Conservation (phyloP, 1,140 invertebrate species). For the Drosophila suzukii region DNA sequence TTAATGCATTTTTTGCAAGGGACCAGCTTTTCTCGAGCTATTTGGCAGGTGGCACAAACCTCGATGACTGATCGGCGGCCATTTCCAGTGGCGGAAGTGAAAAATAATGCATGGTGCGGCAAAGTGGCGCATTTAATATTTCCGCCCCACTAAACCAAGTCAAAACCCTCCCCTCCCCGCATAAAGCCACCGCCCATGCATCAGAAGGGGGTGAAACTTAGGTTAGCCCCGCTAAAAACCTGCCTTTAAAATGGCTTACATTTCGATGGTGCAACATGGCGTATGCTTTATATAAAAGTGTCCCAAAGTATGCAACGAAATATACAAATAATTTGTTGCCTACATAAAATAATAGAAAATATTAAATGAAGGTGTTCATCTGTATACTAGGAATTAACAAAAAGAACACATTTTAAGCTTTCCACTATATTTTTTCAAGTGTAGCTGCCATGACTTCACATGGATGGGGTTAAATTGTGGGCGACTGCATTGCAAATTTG, state of each 20-base stretch:
- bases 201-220: slow-evolving; percentile 2
- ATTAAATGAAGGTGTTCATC: no score
- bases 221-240: background rate
- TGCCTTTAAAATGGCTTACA: slow-evolving; percentile 1
- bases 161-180: no score
- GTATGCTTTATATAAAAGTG: slow-evolving; percentile 1
- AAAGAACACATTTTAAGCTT: no score
- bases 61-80: slow-evolving; percentile 50
- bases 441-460: slow-evolving; percentile 11
- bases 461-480: slow-evolving; percentile 32
- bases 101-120: slow-evolving; percentile 73
- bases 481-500: slow-evolving; percentile 56
- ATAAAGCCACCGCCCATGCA: slow-evolving; percentile 13
- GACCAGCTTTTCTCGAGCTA: no score
- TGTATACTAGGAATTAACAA: no score
- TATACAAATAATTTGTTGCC: no score
- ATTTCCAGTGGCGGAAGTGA: slow-evolving; percentile 63
- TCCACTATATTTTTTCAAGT: background rate
- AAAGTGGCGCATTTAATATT: slow-evolving; percentile 81
- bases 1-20: background rate
- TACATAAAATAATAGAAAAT: no score
- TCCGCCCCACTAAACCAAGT: slow-evolving; percentile 59
- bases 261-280: slow-evolving; percentile 8
- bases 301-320: no score
- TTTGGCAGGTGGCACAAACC: slow-evolving; percentile 2